Evolutionary conservation across 2,113 vertebrate genomes (phyloP), one percentile per base, ranked within the genome.

Genomic region (Polypterus senegalus): DNA sequence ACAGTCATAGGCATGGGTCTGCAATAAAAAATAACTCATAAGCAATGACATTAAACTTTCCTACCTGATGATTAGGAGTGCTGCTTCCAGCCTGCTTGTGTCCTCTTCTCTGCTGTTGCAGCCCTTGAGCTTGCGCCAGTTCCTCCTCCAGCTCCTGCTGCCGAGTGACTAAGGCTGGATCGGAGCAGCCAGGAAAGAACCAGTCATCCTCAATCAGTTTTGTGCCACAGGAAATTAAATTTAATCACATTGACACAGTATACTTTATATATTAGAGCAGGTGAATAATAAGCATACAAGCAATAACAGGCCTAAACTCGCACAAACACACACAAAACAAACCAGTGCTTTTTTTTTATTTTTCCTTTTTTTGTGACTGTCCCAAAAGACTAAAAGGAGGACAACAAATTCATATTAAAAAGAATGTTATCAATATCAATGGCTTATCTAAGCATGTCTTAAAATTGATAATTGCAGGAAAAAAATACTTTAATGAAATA

Each of bases 121-220:
- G 77, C 74, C 87, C 83, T 79, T 79, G 82, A 74, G 71, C 77
- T 79, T 89, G 82, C 77, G 76, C 72, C 86, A 92, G 81, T 83
- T 93, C 91, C 88, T 92, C 92, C 91, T 94, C 92, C 90, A 93
- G 76, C 86, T 91, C 91, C 89, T 90, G 89, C 85, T 93, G 91
- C 87, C 86, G 88, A 77, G 84, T 87, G 86, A 84, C 91, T 78
- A 94, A 79, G 75, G 85, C 92, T 94, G 91, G 89, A 94, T 93
- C 88, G 77, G 91, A 93, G 92, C 90, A 94, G 92, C 92, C 91
- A 89, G 92, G 92, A 94, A 94, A 94, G 91, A 93, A 93, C 92
- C 92, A 94, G 91, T 94, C 92, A 93, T 94, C 92, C 92, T 94
- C 92, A 89, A 94, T 94, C 92, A 94, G 91, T 93, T 94, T 94